Conservation (phyloP, 2,113 vertebrate species). For the Menura novaehollandiae region DNA sequence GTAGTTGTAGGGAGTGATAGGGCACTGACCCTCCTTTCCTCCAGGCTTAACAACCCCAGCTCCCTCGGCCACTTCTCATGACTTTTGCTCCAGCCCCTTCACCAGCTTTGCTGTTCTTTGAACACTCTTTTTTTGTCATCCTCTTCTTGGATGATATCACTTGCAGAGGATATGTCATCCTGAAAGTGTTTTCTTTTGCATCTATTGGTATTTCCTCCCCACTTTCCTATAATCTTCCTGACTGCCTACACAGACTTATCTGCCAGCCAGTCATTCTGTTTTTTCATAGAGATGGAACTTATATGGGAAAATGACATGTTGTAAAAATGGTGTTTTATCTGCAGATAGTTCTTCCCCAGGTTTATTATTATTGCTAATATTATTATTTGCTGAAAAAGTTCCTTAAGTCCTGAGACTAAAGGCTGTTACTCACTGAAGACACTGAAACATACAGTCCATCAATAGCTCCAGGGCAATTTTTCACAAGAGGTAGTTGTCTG, state of each 20-base stretch:
- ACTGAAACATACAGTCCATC: not conserved
- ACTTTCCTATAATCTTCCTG: not conserved
- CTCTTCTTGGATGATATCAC: not conserved
- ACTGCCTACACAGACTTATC: not conserved
- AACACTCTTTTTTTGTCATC: not conserved
- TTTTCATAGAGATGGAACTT: not conserved
- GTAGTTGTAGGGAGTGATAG: accelerated
- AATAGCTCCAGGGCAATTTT: not conserved
- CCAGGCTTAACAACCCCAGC: accelerated
- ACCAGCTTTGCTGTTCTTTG: not conserved
- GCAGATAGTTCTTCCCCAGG: not conserved
- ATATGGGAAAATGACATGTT: not conserved
- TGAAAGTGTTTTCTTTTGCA: not conserved
- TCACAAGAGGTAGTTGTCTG: not conserved
- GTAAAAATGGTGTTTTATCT: not conserved
- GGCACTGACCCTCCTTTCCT: not conserved
- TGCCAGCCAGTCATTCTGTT: not conserved
- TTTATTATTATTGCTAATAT: not conserved
- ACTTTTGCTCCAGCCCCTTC: not conserved
- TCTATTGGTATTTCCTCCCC: not conserved
- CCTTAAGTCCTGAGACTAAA: not conserved
- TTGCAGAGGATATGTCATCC: not conserved
- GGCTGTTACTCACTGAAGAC: not conserved
- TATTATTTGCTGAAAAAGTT: not conserved
- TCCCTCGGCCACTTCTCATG: not conserved